Conservation (phyloP, 2,797 vertebrate genomes). For the Crocodylus rhombifer region DNA sequence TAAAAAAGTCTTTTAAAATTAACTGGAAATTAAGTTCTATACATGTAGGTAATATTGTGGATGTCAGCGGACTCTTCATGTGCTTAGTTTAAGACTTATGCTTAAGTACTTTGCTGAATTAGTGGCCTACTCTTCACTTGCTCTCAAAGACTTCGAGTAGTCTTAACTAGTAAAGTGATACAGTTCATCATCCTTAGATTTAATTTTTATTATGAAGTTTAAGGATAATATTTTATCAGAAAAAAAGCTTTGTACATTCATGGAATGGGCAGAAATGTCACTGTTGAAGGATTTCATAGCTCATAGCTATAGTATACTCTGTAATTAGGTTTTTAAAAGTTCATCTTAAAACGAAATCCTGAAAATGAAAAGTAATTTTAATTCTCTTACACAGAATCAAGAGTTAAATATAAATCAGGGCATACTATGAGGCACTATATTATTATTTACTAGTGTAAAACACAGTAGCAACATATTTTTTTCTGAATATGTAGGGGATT, state of each 20-base stretch:
- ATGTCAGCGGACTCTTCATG: background rate
- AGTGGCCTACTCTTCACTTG: background rate
- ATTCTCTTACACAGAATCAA: background rate
- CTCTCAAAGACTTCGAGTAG: background rate
- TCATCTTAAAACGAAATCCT: background rate
- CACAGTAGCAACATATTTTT: background rate
- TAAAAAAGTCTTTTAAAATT: background rate
- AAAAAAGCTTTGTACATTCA: background rate
- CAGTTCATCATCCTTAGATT: background rate
- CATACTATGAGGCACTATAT: background rate
- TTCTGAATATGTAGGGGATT: background rate
- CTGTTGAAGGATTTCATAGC: background rate
- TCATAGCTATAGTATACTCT: background rate
- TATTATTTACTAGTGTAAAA: rapidly evolving
- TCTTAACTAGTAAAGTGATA: no score
- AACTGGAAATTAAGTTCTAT: background rate
- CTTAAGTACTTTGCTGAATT: background rate
- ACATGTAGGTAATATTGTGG: background rate
- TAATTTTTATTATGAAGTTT: background rate
- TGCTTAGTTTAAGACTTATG: background rate
- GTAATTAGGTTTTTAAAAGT: background rate
- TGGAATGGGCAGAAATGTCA: background rate
- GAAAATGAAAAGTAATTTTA: background rate
- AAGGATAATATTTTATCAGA: background rate
- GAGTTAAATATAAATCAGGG: background rate